phyloP scores from a whole-genome alignment of 2,888 invertebrate species.

The Poecilobothrus nobilitatus region DNA sequence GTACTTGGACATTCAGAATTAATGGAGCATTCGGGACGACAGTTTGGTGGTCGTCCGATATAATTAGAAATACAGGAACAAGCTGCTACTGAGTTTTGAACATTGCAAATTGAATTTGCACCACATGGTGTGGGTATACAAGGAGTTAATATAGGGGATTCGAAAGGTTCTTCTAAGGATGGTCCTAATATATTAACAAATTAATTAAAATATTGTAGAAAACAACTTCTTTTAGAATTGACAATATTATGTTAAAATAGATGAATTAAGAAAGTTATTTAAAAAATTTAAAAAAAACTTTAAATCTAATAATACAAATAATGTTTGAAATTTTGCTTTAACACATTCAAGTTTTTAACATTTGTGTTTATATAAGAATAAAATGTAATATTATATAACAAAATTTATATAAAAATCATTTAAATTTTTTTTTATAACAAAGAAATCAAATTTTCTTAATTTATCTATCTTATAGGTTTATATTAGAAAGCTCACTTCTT shows the following conservation, averaged over 20 bases:
- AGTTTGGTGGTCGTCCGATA: constrained; percentile 54
- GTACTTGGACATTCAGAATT: constrained; percentile 48
- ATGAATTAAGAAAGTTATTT: too few species aligned
- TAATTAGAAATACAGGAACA: constrained; percentile 54
- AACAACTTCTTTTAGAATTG: too few species aligned
- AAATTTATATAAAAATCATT: too few species aligned
- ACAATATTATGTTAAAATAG: too few species aligned
- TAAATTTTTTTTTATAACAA: too few species aligned
- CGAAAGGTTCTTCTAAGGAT: constrained; percentile 30
- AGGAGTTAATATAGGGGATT: constrained; percentile 47
- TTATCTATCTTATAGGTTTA: background rate
- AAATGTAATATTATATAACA: too few species aligned
- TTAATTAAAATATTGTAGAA: background rate
- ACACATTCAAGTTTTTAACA: too few species aligned
- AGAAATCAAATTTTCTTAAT: background rate
- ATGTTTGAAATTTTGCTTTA: too few species aligned
- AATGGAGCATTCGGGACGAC: constrained; percentile 56
- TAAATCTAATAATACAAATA: too few species aligned
- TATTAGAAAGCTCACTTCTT: constrained; percentile 37
- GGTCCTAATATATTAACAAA: constrained; percentile 22
- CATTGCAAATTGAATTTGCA: constrained; percentile 53
- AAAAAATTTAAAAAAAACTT: too few species aligned
- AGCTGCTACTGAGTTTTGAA: constrained; percentile 46
- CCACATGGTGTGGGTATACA: constrained; percentile 59
- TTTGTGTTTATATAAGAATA: too few species aligned